phyloP scores from a whole-genome alignment of 2,113 vertebrate genomes.

The Alligator sinensis region DNA sequence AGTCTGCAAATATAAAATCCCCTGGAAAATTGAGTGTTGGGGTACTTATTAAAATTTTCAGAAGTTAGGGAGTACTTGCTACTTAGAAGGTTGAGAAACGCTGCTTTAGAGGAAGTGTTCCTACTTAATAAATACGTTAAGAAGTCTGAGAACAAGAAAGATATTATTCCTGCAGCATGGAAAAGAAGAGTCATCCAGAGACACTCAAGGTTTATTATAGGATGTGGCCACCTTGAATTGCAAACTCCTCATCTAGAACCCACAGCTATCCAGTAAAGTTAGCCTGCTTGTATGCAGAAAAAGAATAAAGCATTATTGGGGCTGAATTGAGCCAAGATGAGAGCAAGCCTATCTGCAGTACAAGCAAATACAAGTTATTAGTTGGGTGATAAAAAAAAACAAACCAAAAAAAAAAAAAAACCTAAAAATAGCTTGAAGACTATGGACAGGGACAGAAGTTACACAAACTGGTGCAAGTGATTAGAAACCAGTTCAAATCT shows the following conservation, averaged over 20 bases:
- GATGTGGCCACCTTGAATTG: background rate
- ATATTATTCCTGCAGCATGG: background rate
- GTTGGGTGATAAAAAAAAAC: background rate
- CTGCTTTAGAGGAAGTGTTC: background rate
- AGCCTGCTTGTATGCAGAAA: background rate
- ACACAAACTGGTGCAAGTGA: no score
- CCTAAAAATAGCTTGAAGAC: no score
- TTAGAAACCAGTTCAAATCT: no score
- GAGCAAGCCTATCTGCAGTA: background rate
- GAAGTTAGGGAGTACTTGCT: no score
- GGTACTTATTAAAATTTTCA: no score
- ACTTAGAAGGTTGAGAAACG: no score
- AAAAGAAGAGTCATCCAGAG: background rate
- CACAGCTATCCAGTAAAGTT: background rate
- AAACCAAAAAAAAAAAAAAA: no score
- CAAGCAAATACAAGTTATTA: background rate
- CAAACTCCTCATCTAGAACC: conserved; percentile 1
- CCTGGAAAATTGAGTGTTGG: no score
- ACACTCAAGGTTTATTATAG: background rate
- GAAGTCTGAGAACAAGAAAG: background rate
- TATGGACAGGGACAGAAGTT: no score
- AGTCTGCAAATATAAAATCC: no score
- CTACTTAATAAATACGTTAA: background rate
- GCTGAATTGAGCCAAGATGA: background rate
- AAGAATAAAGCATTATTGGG: background rate